Evolutionary conservation across 2,888 invertebrate genomes (phyloP), one percentile per base, ranked within the genome.

Genomic region (Cetonia aurata): DNA sequence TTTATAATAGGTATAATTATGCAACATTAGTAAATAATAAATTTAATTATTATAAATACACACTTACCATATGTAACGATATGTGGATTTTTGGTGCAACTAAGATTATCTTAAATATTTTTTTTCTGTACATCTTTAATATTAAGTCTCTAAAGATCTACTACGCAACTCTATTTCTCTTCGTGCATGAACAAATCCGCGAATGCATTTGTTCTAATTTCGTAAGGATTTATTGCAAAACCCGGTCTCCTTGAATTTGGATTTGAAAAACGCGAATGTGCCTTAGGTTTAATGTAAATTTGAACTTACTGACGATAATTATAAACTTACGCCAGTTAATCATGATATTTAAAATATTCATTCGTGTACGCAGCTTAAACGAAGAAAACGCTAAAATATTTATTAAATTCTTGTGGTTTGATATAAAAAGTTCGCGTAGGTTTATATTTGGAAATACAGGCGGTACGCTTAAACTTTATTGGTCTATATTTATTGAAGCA

Each of bases 231-330:
- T 37, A 52, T 65, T 67, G 9, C 57, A 57, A 67, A 57, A 67
- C 56, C 48, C 44, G 67, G 57, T 67, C 57, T 56, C 67, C 67
- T 67, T 67, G 67, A 48, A 57, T 57, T 33, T 37, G 46, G 37
- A 56, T 57, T 57, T 46, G 25, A 25, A 25, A 25, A 25, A 25
- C n/a, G n/a, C n/a, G n/a, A n/a, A n/a, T n/a, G n/a, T n/a, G 42
- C 67, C 44, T 56, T n/a, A 67, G 56, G 25, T 25, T 25, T 25
- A 41, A 17, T 9, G 44, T 67, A 56, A 33, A 9, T 8, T 12
- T 53, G 9, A 19, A 37, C n/a, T 25, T 25, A 25, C 4, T 25
- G 1, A 25, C 25, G 25, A 4, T 3, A 25, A 25, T 25, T 25
- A 25, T 25, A 25, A 25, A 25, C 3, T 25, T 25, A 4, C 4